phyloP scores from a whole-genome alignment of 1,140 invertebrate genomes.

The Condylostylus longicornis region DNA sequence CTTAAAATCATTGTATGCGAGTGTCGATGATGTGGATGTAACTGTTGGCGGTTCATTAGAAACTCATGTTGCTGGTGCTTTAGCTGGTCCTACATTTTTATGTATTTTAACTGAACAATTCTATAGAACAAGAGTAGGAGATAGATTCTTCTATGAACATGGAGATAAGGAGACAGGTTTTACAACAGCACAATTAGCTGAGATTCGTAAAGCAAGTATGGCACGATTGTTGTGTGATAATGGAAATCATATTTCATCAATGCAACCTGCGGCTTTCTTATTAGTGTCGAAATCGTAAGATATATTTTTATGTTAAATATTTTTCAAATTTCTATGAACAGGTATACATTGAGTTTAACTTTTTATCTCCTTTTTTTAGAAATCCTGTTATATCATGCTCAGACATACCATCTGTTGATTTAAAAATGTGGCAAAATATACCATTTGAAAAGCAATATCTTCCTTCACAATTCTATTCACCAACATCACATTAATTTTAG shows the following conservation, averaged over 20 bases:
- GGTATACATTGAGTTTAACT: conserved; percentile 1
- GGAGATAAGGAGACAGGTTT: conserved; percentile 50
- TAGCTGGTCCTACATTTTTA: conserved; percentile 80
- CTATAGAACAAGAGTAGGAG: conserved; percentile 63
- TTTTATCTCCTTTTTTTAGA: conserved; percentile 34
- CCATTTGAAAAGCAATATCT: too few species aligned
- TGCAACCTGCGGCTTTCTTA: conserved; percentile 55
- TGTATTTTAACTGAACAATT: conserved; percentile 85
- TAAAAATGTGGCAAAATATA: conserved; percentile 50
- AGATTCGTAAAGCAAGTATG: conserved; percentile 70
- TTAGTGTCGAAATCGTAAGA: conserved; percentile 42
- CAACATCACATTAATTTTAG: too few species aligned
- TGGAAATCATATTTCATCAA: conserved; percentile 50
- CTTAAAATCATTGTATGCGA: conserved; percentile 46
- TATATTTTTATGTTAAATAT: conserved; percentile 1
- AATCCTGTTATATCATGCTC: conserved; percentile 50
- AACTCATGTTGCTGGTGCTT: conserved; percentile 52
- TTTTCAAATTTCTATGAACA: background rate
- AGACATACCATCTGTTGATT: conserved; percentile 46
- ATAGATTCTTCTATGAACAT: conserved; percentile 72
- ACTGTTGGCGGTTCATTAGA: conserved; percentile 76
- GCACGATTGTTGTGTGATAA: conserved; percentile 80
- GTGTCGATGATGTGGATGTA: conserved; percentile 74
- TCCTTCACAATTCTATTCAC: too few species aligned
- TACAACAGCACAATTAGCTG: conserved; percentile 62